These are phyloP conservation scores for Argya squamiceps DNA, from an alignment of 2,797 vertebrate genomes.

Conservation along the genomic window DNA sequence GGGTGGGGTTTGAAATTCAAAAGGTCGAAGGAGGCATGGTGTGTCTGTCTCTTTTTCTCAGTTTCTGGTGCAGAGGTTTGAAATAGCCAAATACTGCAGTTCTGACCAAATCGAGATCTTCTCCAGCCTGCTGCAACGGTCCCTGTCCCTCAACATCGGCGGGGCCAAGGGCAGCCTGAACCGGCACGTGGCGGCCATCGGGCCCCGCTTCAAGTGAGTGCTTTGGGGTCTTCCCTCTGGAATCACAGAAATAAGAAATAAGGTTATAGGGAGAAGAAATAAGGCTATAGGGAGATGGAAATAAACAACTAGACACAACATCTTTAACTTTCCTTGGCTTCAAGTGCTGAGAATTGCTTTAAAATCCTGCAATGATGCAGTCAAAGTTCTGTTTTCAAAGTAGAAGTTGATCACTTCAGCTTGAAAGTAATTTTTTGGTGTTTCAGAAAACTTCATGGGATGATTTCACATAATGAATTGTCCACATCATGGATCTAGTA, in stretches of 20 bases:
- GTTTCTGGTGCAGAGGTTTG: slow-evolving; percentile 96
- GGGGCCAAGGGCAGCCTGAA: slow-evolving; percentile 88
- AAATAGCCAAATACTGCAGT: slow-evolving; percentile 98
- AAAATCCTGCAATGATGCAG: background rate
- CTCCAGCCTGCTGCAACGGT: slow-evolving; percentile 90
- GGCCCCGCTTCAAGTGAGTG: slow-evolving; percentile 92
- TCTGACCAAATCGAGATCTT: slow-evolving; percentile 98
- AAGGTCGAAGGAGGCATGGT: background rate
- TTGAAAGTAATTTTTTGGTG: background rate
- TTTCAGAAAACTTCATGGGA: background rate
- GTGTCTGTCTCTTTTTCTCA: slow-evolving; percentile 54
- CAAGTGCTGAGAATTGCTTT: background rate
- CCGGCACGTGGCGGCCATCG: slow-evolving; percentile 93
- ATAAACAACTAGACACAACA: background rate
- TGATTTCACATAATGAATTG: background rate
- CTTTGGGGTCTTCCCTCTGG: background rate
- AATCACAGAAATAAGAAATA: background rate
- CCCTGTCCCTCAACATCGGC: slow-evolving; percentile 91
- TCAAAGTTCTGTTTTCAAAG: background rate
- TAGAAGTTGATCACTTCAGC: background rate
- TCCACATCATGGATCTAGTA: background rate
- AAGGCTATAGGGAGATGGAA: background rate
- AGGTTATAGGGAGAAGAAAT: background rate
- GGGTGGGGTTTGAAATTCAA: background rate
- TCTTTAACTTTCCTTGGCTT: background rate